Conservation (phyloP, 2,888 invertebrate species). For the Sthenelais limicola region DNA sequence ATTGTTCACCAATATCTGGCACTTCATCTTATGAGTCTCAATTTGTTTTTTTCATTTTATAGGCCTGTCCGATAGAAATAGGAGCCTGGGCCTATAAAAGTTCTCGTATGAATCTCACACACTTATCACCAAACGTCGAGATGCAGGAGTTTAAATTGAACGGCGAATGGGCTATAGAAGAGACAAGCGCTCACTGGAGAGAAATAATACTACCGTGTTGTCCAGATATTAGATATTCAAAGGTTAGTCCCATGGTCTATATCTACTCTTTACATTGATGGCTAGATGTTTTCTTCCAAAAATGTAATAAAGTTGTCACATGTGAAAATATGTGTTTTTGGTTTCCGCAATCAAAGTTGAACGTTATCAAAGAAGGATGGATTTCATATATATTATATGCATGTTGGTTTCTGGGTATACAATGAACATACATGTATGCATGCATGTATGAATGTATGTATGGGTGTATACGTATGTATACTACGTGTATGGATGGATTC, state of each 20-base stretch:
- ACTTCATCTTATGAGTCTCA: no score
- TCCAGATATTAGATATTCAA: conserved; percentile 50
- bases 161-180: conserved; percentile 50
- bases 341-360: neutral
- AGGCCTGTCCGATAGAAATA: conserved; percentile 50
- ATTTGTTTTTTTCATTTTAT: no score
- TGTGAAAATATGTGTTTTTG: neutral
- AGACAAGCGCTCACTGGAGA: conserved; percentile 46
- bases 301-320: neutral
- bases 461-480: no score
- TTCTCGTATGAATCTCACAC: conserved; percentile 51
- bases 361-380: no score
- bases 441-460: no score
- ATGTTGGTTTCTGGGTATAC: no score
- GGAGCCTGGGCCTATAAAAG: conserved; percentile 53
- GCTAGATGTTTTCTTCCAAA: neutral
- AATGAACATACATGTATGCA: no score
- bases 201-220: conserved; percentile 50
- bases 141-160: conserved; percentile 49
- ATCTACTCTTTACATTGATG: neutral
- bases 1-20: no score
- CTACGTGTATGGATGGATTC: no score
- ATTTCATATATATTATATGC: no score
- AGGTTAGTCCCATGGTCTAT: conserved; percentile 37
- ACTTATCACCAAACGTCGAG: conserved; percentile 43